Base-by-base conservation (phyloP, 2,888 invertebrate genomes). In the Sussaba pulchella region DNA sequence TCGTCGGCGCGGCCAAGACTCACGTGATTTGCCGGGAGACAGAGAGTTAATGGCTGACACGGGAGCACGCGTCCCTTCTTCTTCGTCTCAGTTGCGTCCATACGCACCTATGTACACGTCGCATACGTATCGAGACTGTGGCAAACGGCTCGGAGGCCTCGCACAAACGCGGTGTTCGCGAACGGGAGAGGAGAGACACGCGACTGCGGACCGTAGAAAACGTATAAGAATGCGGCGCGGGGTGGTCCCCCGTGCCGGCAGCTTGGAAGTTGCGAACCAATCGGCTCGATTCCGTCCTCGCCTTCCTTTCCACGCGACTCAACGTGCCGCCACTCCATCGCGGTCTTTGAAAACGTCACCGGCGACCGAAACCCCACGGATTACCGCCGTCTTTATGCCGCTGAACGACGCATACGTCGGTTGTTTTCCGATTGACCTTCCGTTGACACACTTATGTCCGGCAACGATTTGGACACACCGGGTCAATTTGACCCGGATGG, bases 21-120 rank as follows among this genome's bases (percentile, higher is more conserved):
- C 77, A 78, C 79, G 84, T 83, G 85, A 86, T 85, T 84, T 81
- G 85, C 84, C 85, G 61, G 80, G 80, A 83, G 84, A 86, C 83
- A 81, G 85, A 85, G 85, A 87, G 86, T 85, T 86, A 88, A 87
- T 87, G 86, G 86, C 85, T 84, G 85, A 85, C 86, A 79, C 75
- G 77, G 75, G 82, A 81, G 80, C 81, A 82, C 75, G 78, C 66
- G 67, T 77, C 61, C 61, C 63, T 71, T 59, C 67, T 77, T 75
- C 71, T 72, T 82, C 72, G 81, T 81, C 79, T 78, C 76, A 47
- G 77, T 75, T 64, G 71, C 50, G 45, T 76, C 77, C 69, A 79
- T 78, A 57, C 64, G 63, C 57, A 36, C 64, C 36, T 66, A 63
- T 64, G 66, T 41, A 45, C 43, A 67, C 2, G 54, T 72, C 6